Percentiles rank a stretch among this genome's conserved stretches.
Evolutionary conservation across 92 coral and sea anemone genomes (phyloP).

Genomic region (Metridium senile): DNA sequence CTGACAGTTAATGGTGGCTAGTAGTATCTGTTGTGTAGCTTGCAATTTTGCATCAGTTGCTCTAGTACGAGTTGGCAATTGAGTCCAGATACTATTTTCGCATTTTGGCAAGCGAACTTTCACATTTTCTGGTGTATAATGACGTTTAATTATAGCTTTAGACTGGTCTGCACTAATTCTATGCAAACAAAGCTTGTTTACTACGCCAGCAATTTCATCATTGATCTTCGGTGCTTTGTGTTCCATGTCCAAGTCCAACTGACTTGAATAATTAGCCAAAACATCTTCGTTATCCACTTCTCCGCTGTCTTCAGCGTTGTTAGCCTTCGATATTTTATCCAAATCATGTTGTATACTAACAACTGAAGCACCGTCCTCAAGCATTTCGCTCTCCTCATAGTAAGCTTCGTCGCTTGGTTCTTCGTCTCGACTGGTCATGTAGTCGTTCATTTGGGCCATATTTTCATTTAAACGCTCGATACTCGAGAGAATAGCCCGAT

Average conservation of each 20-base stretch:
- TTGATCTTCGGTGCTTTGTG: conserved; percentile 24
- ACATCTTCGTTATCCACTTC: not conserved
- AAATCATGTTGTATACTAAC: conserved; percentile 14
- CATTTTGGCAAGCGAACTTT: conserved; percentile 40
- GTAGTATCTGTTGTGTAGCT: conserved; percentile 24
- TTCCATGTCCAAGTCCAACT: conserved; percentile 27
- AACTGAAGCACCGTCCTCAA: conserved; percentile 22
- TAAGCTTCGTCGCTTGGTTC: conserved; percentile 14
- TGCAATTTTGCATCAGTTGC: conserved; percentile 30
- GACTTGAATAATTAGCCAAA: conserved; percentile 13
- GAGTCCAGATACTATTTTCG: conserved; percentile 31
- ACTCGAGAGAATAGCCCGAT: conserved; percentile 22
- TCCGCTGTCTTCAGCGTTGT: conserved; percentile 17
- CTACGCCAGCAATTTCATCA: conserved; percentile 29
- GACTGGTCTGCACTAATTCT: conserved; percentile 24
- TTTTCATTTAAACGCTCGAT: conserved; percentile 26
- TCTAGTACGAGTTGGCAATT: conserved; percentile 33
- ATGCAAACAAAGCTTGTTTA: conserved; percentile 33
- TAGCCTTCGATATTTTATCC: conserved; percentile 14
- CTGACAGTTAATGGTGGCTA: conserved; percentile 46
- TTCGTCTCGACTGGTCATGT: conserved; percentile 3
- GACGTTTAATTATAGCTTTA: conserved; percentile 27
- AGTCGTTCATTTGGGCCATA: conserved; percentile 26
- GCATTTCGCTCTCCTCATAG: conserved; percentile 12
- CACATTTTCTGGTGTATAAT: conserved; percentile 31